phyloP scores from a whole-genome alignment of 2,797 vertebrate genomes.

The Hippocampus kuda region DNA sequence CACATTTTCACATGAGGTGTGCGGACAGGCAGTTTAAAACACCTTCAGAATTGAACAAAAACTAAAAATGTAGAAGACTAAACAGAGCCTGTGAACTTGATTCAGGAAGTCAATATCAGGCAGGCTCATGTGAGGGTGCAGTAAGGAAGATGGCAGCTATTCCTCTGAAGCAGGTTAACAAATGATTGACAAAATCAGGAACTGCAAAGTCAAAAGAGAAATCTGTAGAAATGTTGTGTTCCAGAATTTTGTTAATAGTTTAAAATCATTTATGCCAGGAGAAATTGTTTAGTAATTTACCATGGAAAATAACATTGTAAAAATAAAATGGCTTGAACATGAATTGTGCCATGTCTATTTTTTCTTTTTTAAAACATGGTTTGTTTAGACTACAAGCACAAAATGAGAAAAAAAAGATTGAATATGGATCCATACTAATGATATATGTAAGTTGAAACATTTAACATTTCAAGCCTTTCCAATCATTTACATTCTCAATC shows the following conservation, averaged over 20 bases:
- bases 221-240: background rate
- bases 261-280: background rate
- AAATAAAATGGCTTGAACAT: conserved; percentile 26
- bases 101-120: background rate
- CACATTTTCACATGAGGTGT: background rate
- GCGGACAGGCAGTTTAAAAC: too few species aligned
- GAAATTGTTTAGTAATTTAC: background rate
- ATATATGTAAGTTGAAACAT: background rate
- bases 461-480: background rate
- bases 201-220: background rate
- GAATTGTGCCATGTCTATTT: conserved; percentile 35
- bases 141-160: background rate
- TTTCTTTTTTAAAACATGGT: conserved; percentile 12
- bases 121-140: background rate
- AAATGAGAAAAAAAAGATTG: background rate
- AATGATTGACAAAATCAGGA: background rate
- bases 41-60: background rate
- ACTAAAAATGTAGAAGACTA: background rate
- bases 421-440: background rate
- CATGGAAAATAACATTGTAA: background rate
- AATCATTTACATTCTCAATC: background rate
- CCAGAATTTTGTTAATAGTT: background rate
- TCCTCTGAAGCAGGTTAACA: background rate
- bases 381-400: background rate
- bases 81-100: background rate